Evolutionary conservation across 2,113 vertebrate species (phyloP).

Genomic region (Odontophorus gujanensis): DNA sequence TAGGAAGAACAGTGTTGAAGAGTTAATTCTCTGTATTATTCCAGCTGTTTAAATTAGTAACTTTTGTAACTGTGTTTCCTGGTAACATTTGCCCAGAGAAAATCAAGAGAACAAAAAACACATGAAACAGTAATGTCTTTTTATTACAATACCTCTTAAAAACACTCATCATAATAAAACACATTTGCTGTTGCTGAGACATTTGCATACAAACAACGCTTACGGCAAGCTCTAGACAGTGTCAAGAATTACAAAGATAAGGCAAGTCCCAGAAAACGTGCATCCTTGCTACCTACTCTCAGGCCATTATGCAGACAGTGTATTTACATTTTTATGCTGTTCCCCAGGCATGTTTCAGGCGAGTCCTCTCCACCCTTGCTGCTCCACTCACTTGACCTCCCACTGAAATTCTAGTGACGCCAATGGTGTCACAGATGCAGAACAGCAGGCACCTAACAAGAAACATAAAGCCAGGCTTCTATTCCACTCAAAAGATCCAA

Average conservation of each 20-base stretch:
- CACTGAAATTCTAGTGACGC: neutral
- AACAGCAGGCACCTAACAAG: neutral
- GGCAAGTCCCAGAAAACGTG: neutral
- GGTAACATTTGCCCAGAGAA: neutral
- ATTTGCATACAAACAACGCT: neutral
- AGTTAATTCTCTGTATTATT: neutral
- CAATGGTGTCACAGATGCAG: neutral
- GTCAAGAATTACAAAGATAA: neutral
- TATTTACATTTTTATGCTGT: neutral
- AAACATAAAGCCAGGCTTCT: neutral
- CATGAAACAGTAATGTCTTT: constrained; percentile 13
- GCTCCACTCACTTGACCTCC: neutral
- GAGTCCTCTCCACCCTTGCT: neutral
- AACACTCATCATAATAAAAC: constrained; percentile 13
- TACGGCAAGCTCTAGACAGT: neutral
- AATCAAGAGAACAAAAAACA: constrained; percentile 30
- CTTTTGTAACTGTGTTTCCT: neutral
- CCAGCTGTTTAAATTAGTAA: neutral
- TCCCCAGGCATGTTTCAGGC: neutral
- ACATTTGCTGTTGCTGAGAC: neutral
- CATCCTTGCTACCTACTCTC: neutral
- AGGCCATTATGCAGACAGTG: neutral
- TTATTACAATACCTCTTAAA: constrained; percentile 69
- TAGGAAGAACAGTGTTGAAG: neutral
- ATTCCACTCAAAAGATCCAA: neutral